A percentile compares a stretch with the other conserved stretches of the same genome.
Evolutionary conservation across 2,888 invertebrate species (phyloP).

Genomic region (Nyleta sp.): DNA sequence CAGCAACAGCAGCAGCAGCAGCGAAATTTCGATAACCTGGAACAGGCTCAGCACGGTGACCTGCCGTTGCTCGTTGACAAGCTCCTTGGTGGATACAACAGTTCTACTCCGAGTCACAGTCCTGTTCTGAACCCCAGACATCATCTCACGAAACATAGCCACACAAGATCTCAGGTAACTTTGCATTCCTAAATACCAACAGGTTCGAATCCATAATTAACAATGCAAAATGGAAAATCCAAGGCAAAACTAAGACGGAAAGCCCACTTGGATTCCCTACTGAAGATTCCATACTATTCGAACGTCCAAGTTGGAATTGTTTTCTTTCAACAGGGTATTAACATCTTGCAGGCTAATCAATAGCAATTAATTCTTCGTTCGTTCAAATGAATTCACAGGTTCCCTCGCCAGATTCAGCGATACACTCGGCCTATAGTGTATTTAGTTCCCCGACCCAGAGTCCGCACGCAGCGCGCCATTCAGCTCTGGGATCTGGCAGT

Average conservation of each 20-base stretch:
- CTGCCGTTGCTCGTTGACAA: conserved; percentile 85
- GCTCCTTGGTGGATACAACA: conserved; percentile 86
- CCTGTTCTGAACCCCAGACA: conserved; percentile 84
- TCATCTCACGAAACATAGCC: conserved; percentile 80
- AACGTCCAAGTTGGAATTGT: no score
- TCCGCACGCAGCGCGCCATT: conserved; percentile 92
- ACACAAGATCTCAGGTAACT: conserved; percentile 80
- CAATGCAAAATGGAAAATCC: no score
- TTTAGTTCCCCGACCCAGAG: conserved; percentile 94
- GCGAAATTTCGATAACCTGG: conserved; percentile 74
- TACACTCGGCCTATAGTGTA: conserved; percentile 93
- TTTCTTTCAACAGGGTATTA: no score
- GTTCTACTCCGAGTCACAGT: conserved; percentile 87
- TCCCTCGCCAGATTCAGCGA: conserved; percentile 94
- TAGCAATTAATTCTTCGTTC: no score
- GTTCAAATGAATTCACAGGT: no score
- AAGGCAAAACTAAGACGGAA: no score
- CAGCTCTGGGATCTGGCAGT: conserved; percentile 83
- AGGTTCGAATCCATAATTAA: neutral
- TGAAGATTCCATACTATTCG: no score
- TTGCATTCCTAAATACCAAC: no score
- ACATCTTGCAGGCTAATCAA: no score
- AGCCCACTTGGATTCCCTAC: no score
- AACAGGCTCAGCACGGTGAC: conserved; percentile 79
- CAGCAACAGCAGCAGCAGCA: conserved; percentile 72